Conservation (phyloP, 2,113 vertebrate species). For the Polypterus bichir region DNA sequence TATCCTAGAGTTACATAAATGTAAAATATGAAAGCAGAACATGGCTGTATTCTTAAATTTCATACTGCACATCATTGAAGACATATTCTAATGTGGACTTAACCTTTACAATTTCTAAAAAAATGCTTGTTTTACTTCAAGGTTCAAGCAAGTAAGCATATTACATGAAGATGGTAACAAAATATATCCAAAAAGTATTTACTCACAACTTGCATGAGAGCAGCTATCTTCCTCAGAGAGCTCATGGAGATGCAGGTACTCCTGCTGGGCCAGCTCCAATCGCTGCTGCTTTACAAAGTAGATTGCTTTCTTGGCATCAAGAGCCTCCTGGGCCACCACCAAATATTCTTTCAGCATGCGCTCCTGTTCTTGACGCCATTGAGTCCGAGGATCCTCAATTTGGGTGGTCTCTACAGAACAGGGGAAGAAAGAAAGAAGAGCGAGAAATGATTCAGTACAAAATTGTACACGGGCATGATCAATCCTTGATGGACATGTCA, state of each 20-base stretch:
- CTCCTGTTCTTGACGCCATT: constrained; percentile 94
- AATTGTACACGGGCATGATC: too few relatives aligned
- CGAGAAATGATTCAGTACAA: too few relatives aligned
- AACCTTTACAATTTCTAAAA: background rate
- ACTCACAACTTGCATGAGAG: constrained; percentile 82
- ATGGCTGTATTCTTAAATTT: background rate
- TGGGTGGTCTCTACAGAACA: constrained; percentile 71
- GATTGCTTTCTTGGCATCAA: constrained; percentile 95
- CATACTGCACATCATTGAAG: background rate
- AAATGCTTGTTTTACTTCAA: background rate
- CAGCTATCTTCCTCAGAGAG: constrained; percentile 77
- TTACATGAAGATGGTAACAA: background rate
- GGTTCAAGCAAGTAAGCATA: background rate
- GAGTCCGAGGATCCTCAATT: constrained; percentile 90
- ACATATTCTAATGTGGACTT: background rate
- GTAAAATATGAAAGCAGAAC: too few relatives aligned
- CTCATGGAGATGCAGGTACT: constrained; percentile 81
- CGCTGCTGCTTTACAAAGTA: constrained; percentile 94
- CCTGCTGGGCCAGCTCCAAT: constrained; percentile 83
- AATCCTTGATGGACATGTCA: too few relatives aligned
- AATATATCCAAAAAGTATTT: background rate
- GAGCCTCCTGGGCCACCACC: constrained; percentile 92
- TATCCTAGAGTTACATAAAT: too few relatives aligned
- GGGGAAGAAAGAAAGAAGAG: background rate
- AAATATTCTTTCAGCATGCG: constrained; percentile 97